Evolutionary conservation across 2,888 invertebrate genomes (phyloP).

Genomic region (Meloe dianella): DNA sequence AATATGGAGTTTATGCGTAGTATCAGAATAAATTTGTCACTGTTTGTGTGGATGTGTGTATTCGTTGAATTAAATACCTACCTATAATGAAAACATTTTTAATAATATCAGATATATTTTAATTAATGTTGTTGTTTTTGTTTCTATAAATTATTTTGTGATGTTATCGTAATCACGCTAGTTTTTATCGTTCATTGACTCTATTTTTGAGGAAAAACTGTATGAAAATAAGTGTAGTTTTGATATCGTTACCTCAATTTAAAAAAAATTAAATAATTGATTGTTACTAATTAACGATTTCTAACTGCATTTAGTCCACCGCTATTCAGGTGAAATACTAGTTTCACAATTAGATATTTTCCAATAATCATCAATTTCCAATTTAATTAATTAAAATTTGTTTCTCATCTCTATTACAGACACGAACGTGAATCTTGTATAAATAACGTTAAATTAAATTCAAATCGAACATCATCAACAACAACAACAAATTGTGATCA

Average conservation of each 20-base stretch:
- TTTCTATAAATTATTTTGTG: too few relatives aligned
- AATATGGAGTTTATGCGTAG: too few relatives aligned
- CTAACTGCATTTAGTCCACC: background rate
- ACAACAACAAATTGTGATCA: constrained; percentile 37
- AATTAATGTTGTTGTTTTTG: too few relatives aligned
- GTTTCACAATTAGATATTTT: constrained; percentile 2
- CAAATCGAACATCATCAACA: constrained; percentile 44
- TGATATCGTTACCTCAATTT: background rate
- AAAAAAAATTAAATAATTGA: too few relatives aligned
- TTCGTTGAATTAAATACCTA: too few relatives aligned
- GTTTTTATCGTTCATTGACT: background rate
- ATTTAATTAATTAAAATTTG: constrained; percentile 14
- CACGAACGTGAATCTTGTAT: constrained; percentile 53
- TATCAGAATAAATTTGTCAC: too few relatives aligned
- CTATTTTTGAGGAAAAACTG: background rate
- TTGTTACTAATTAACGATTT: background rate
- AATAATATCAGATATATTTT: too few relatives aligned
- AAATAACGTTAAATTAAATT: constrained; percentile 53
- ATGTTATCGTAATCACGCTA: background rate
- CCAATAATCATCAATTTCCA: background rate
- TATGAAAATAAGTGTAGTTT: background rate
- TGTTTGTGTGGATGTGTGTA: too few relatives aligned
- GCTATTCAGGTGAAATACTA: background rate
- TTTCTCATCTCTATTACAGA: constrained; percentile 43
- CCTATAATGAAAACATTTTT: too few relatives aligned